These are phyloP conservation scores for Lutra lutra DNA, from an alignment of 2,797 vertebrate genomes.

Conservation along the genomic window DNA sequence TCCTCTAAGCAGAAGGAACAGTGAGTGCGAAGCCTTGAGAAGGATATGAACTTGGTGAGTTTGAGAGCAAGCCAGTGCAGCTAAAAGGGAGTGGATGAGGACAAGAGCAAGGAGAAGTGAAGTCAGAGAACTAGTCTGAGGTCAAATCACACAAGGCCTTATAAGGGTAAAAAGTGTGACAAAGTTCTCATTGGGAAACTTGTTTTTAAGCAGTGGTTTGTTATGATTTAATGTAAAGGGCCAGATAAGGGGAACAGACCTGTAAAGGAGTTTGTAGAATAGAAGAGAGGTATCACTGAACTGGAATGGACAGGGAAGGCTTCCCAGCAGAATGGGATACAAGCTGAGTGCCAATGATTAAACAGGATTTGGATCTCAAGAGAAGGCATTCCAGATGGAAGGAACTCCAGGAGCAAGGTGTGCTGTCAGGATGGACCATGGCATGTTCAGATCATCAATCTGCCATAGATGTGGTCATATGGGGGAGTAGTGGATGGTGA, in stretches of 20 bases:
- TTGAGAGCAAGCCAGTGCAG: not conserved
- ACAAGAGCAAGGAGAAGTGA: not conserved
- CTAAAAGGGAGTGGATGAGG: not conserved
- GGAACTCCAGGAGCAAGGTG: not conserved
- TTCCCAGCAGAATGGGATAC: not conserved
- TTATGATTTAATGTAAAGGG: not conserved
- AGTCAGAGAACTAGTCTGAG: not conserved
- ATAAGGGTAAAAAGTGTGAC: not conserved
- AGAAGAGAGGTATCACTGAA: not conserved
- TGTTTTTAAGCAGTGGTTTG: not conserved
- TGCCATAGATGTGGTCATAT: fast-evolving
- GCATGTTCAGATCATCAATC: not conserved
- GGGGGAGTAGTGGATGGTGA: not conserved
- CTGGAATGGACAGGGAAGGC: not conserved
- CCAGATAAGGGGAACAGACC: not conserved
- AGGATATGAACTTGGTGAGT: not conserved
- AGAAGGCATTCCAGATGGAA: not conserved
- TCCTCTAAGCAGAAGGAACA: not conserved
- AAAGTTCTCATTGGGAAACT: not conserved
- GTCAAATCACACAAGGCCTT: not conserved
- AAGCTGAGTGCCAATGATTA: not conserved
- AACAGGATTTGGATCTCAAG: not conserved
- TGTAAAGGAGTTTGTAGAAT: not conserved
- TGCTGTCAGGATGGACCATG: no score
- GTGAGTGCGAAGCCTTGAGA: not conserved